Conservation (phyloP, 2,888 invertebrate genomes). For the Eupithecia exiguata region DNA sequence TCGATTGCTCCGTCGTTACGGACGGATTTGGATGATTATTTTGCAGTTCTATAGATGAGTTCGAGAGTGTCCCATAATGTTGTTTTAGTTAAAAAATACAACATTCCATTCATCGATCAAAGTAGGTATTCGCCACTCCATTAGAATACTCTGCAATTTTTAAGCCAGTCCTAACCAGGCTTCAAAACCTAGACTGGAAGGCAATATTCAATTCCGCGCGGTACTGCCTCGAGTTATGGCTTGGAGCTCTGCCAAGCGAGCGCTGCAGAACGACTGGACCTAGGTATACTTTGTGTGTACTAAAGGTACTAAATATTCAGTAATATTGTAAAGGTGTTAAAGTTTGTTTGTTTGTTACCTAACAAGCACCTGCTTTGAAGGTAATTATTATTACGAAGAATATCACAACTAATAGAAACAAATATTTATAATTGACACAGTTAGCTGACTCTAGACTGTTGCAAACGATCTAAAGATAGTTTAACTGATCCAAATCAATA, state of each 20-base stretch:
- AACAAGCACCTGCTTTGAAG: too few species aligned
- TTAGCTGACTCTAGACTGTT: too few species aligned
- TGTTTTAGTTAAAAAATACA: neutral
- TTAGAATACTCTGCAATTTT: neutral
- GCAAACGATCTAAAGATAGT: too few species aligned
- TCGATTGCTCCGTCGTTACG: too few species aligned
- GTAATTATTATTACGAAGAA: too few species aligned
- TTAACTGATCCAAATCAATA: too few species aligned
- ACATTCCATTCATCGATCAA: neutral
- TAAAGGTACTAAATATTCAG: neutral
- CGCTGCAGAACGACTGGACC: constrained; percentile 7
- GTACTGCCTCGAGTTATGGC: constrained; percentile 24
- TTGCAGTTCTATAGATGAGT: too few species aligned
- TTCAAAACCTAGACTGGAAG: constrained; percentile 9
- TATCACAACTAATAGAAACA: too few species aligned
- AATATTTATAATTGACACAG: too few species aligned
- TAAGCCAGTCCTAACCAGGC: neutral
- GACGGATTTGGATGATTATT: too few species aligned
- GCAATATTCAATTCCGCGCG: constrained; percentile 31
- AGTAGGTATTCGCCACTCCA: neutral
- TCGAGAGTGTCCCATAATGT: too few species aligned
- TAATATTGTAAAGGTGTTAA: neutral
- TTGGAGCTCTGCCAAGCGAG: constrained; percentile 31
- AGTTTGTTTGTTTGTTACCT: neutral
- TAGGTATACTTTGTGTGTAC: neutral